phyloP scores from a whole-genome alignment of 1,140 invertebrate genomes.

The Drosophila kanapiae region DNA sequence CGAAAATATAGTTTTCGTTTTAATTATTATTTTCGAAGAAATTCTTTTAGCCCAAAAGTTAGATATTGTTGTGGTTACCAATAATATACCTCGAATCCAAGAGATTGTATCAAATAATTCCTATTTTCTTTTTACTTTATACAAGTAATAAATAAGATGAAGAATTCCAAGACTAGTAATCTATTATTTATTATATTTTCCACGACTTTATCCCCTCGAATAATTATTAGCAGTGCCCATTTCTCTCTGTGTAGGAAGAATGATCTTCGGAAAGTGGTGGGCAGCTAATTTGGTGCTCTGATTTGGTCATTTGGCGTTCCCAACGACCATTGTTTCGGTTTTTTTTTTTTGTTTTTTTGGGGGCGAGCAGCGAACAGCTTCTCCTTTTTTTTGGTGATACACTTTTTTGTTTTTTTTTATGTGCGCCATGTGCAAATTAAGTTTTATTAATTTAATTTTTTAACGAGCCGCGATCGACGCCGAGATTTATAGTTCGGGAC shows the following conservation, averaged over 20 bases:
- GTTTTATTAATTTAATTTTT: constrained; percentile 83
- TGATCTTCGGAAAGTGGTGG: constrained; percentile 55
- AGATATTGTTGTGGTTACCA: neutral
- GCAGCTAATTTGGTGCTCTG: constrained; percentile 72
- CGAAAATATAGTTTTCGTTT: neutral
- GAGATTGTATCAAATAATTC: no score
- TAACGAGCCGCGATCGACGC: constrained; percentile 71
- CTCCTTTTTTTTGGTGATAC: constrained; percentile 16
- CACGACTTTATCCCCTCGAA: no score
- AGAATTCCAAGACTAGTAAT: no score
- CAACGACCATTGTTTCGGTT: constrained; percentile 27
- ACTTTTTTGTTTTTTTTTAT: constrained; percentile 9
- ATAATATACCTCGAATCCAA: no score
- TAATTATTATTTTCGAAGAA: neutral
- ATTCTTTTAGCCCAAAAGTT: neutral
- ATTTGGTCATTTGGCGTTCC: constrained; percentile 69
- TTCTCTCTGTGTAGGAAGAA: constrained; percentile 13
- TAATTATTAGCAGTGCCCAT: no score
- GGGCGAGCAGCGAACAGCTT: constrained; percentile 1
- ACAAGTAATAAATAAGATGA: no score
- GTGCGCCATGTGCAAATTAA: constrained; percentile 68
- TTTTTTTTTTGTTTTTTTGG: constrained; percentile 1
- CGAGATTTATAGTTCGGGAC: constrained; percentile 59
- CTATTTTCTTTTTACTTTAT: no score
- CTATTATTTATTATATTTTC: no score